These are phyloP conservation scores for Leucania comma DNA, from an alignment of 2,888 invertebrate genomes.

Conservation along the genomic window DNA sequence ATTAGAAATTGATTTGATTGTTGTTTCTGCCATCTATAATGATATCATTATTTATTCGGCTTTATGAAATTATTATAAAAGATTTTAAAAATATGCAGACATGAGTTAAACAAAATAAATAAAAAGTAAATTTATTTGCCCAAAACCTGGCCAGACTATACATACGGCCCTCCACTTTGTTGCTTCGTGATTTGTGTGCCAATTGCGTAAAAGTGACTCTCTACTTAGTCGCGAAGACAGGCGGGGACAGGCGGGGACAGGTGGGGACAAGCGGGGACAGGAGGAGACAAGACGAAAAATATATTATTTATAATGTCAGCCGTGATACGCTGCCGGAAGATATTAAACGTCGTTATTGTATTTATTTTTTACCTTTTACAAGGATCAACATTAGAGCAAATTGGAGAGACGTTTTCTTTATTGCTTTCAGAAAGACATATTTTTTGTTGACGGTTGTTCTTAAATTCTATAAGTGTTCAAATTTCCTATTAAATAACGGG, in stretches of 20 bases:
- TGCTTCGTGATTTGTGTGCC: constrained; percentile 77
- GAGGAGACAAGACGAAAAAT: constrained; percentile 41
- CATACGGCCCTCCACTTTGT: constrained; percentile 63
- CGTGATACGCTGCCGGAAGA: constrained; percentile 39
- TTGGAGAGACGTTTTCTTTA: constrained; percentile 10
- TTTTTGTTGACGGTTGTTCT: neutral
- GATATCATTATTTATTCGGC: no score
- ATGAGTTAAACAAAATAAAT: no score
- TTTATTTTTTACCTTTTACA: constrained; percentile 58
- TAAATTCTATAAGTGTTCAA: neutral
- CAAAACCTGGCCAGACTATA: constrained; percentile 48
- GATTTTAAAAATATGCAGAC: no score
- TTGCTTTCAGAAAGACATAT: constrained; percentile 15
- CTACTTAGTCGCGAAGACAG: constrained; percentile 63
- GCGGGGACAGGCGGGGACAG: constrained; percentile 16
- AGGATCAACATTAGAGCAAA: constrained; percentile 46
- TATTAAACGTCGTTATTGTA: constrained; percentile 59
- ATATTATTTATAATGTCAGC: constrained; percentile 52
- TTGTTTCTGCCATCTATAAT: no score
- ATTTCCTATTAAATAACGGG: no score
- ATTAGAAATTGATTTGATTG: no score
- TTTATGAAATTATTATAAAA: no score
- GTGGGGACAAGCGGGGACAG: neutral
- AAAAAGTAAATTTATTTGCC: no score
- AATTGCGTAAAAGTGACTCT: constrained; percentile 76